phyloP scores from a whole-genome alignment of 2,888 invertebrate species.

The Diachrysia chrysitis region DNA sequence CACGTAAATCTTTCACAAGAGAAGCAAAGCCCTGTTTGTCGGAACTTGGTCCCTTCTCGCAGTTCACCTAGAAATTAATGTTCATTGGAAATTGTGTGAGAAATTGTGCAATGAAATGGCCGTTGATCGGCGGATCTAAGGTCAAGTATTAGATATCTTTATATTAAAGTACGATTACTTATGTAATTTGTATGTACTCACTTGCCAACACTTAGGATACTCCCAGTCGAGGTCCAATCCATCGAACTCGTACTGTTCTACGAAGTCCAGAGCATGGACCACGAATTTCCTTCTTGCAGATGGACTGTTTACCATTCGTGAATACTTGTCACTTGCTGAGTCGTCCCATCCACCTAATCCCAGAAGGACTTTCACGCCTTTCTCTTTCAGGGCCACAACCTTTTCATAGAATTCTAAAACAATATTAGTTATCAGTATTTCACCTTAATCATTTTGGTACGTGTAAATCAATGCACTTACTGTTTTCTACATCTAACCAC shows the following conservation, averaged over 20 bases:
- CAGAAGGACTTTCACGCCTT: constrained; percentile 94
- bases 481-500: constrained; percentile 97
- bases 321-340: constrained; percentile 96
- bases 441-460: too few species aligned
- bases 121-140: too few species aligned
- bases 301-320: constrained; percentile 93
- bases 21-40: constrained; percentile 94
- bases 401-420: constrained; percentile 95
- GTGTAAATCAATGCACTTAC: constrained; percentile 80
- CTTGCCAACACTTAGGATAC: constrained; percentile 97
- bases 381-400: constrained; percentile 92
- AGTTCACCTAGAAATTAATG: constrained; percentile 90
- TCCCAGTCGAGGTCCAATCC: constrained; percentile 98
- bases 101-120: too few species aligned
- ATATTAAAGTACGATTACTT: background rate
- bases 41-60: constrained; percentile 94
- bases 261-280: constrained; percentile 92
- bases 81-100: background rate
- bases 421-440: background rate
- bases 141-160: background rate
- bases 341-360: constrained; percentile 99
- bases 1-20: constrained; percentile 93
- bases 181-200: constrained; percentile 62
- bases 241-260: constrained; percentile 94
- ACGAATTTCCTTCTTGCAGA: constrained; percentile 93